phyloP scores from a whole-genome alignment of 2,797 vertebrate genomes.

The Bovichtus diacanthus region DNA sequence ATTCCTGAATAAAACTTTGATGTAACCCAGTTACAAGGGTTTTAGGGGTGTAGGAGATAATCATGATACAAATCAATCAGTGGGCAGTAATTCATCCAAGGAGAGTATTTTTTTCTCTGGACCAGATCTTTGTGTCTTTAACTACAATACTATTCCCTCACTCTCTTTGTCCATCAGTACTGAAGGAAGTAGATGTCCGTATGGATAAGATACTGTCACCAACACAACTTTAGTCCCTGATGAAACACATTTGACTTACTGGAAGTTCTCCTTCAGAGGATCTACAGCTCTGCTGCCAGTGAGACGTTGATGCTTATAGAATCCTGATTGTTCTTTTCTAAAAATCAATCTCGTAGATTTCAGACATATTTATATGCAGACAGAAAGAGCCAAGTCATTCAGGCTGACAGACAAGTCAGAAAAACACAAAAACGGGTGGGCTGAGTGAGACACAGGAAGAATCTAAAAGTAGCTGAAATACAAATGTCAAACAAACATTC shows the following conservation, averaged over 20 bases:
- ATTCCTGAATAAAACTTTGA: neutral
- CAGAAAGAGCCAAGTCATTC: neutral
- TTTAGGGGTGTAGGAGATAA: too few species aligned
- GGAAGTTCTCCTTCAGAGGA: neutral
- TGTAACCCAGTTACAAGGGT: too few species aligned
- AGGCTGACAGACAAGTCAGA: neutral
- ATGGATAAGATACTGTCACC: neutral
- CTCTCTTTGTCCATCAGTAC: neutral
- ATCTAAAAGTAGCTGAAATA: neutral
- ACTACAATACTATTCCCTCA: neutral
- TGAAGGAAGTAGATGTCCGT: neutral
- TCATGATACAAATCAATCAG: too few species aligned
- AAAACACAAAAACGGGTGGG: neutral
- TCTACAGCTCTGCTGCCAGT: neutral
- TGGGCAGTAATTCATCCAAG: too few species aligned
- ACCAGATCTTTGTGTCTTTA: neutral
- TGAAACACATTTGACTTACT: neutral
- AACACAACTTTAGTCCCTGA: neutral
- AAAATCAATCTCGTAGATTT: neutral
- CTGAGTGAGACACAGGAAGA: neutral
- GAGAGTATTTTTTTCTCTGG: neutral
- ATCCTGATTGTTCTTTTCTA: neutral
- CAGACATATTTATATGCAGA: neutral
- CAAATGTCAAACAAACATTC: neutral
- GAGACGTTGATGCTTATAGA: neutral